Conservation (phyloP, 2,888 invertebrate species). For the Tridacna crocea region DNA sequence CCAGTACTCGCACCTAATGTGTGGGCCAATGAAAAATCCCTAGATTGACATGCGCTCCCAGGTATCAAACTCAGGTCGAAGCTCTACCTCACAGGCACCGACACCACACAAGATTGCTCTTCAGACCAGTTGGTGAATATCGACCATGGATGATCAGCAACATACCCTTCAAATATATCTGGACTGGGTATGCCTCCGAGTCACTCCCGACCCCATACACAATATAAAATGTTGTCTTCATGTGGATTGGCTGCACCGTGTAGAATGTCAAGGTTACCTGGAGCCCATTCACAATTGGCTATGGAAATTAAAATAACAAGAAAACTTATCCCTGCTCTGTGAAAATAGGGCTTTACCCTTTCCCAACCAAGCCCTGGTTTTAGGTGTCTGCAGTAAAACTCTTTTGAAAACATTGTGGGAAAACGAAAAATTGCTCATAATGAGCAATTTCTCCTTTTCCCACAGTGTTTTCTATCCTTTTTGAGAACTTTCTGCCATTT, state of each 20-base stretch:
- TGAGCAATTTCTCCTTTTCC: neutral
- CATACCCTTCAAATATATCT: constrained; percentile 27
- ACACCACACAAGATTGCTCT: too few species aligned
- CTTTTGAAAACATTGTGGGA: neutral
- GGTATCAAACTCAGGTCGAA: too few species aligned
- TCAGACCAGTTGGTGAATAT: too few species aligned
- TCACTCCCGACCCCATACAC: constrained; percentile 37
- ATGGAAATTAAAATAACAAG: neutral
- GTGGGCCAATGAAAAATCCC: too few species aligned
- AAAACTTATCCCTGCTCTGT: neutral
- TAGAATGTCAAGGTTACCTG: constrained; percentile 18
- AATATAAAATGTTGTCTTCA: constrained; percentile 34
- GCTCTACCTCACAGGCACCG: too few species aligned
- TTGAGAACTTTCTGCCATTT: too few species aligned
- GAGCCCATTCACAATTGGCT: constrained; percentile 22
- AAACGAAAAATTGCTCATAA: constrained; percentile 9
- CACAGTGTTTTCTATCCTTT: neutral
- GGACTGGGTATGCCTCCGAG: constrained; percentile 23
- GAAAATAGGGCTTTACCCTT: neutral
- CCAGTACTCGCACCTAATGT: too few species aligned
- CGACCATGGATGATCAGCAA: neutral
- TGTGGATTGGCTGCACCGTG: constrained; percentile 21
- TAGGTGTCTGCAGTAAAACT: neutral
- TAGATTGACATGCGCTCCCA: too few species aligned
- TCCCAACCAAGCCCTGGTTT: neutral